phyloP scores from a whole-genome alignment of 2,113 vertebrate species.

The Tupaia chinensis region DNA sequence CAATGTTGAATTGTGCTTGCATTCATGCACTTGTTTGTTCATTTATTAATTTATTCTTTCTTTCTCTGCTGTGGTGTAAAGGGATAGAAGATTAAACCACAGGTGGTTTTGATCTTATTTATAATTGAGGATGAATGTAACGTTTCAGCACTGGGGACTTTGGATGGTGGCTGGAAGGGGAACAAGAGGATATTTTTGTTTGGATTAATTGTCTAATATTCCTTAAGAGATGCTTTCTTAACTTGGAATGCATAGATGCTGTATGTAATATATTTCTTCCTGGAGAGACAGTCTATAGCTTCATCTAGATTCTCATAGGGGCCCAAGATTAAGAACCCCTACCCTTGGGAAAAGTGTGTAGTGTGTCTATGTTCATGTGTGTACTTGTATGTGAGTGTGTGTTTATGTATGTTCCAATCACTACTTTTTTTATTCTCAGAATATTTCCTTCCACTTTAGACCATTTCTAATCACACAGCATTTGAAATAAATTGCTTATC shows the following conservation, averaged over 20 bases:
- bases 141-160: neutral
- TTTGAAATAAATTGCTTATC: slow-evolving; percentile 61
- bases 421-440: slow-evolving; percentile 45
- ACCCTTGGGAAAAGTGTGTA: neutral
- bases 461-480: slow-evolving; percentile 43
- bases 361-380: neutral
- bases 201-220: slow-evolving; percentile 15
- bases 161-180: neutral
- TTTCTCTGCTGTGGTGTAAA: neutral
- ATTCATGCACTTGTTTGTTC: neutral
- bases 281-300: neutral
- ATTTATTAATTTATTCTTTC: neutral
- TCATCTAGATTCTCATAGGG: slow-evolving; percentile 6
- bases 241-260: neutral
- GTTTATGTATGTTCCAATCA: neutral
- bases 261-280: neutral
- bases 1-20: neutral
- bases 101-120: neutral
- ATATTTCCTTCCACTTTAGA: slow-evolving; percentile 43
- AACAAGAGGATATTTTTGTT: neutral
- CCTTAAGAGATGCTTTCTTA: neutral
- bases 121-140: neutral
- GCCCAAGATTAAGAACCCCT: neutral
- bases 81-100: neutral
- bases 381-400: neutral